phyloP scores from a whole-genome alignment of 2,888 invertebrate species.

The Agrotis ipsilon region DNA sequence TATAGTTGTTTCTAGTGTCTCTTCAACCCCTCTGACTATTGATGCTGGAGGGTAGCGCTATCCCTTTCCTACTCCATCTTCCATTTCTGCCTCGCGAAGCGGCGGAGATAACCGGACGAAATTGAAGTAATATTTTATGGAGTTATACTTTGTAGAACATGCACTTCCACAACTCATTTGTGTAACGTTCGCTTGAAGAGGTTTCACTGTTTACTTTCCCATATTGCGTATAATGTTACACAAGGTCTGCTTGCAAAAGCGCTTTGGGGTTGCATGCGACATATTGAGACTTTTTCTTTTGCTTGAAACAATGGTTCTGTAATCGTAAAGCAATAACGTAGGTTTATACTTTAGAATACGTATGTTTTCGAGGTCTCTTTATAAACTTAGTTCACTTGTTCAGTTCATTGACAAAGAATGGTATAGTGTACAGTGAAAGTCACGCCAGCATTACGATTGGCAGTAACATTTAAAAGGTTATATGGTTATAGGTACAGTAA shows the following conservation, averaged over 20 bases:
- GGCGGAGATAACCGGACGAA: constrained; percentile 49
- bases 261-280: constrained; percentile 50
- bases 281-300: constrained; percentile 53
- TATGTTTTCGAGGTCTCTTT: constrained; percentile 45
- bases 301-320: constrained; percentile 39
- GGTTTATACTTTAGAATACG: constrained; percentile 12
- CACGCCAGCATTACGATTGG: constrained; percentile 25
- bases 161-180: constrained; percentile 63
- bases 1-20: constrained; percentile 48
- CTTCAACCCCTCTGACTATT: constrained; percentile 60
- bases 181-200: constrained; percentile 51
- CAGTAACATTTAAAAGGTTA: constrained; percentile 51
- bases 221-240: constrained; percentile 55
- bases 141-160: constrained; percentile 55
- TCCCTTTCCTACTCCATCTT: constrained; percentile 63
- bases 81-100: constrained; percentile 52
- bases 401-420: constrained; percentile 45
- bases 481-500: constrained; percentile 31
- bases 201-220: constrained; percentile 52
- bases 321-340: constrained; percentile 35
- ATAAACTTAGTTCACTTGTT: constrained; percentile 29
- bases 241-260: constrained; percentile 56
- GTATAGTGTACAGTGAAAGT: constrained; percentile 32
- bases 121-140: constrained; percentile 61
- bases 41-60: constrained; percentile 64